phyloP scores from a whole-genome alignment of 2,888 invertebrate species.

The Cephus spinipes region DNA sequence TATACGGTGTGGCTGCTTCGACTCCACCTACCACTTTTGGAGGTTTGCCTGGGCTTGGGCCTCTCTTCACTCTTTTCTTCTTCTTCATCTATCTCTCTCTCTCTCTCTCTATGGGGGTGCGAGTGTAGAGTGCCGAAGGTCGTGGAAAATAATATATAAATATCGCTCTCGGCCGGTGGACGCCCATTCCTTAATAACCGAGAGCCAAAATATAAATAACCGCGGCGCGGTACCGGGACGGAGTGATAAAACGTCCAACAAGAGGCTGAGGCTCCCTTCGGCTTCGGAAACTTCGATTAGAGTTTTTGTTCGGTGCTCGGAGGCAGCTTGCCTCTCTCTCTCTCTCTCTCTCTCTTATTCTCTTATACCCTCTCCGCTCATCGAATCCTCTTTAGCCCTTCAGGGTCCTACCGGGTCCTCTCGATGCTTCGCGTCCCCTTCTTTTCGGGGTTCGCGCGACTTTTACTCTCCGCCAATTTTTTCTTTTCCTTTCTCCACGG shows the following conservation, averaged over 20 bases:
- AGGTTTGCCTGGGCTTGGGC: background rate
- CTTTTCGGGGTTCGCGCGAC: background rate
- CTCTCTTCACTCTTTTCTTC: constrained; percentile 1
- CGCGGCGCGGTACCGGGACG: constrained; percentile 33
- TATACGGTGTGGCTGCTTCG: background rate
- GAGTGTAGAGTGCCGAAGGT: constrained; percentile 25
- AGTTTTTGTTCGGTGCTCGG: constrained; percentile 47
- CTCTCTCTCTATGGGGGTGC: constrained; percentile 1
- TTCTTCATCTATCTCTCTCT: background rate
- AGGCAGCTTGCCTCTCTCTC: constrained; percentile 9
- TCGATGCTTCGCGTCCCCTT: background rate
- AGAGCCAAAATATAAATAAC: constrained; percentile 37
- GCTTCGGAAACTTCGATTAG: constrained; percentile 56
- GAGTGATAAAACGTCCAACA: constrained; percentile 36
- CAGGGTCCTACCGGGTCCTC: background rate
- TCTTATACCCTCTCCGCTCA: constrained; percentile 7
- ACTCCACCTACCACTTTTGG: background rate
- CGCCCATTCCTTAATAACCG: constrained; percentile 51
- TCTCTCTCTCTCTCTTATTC: background rate
- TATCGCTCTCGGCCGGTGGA: constrained; percentile 39
- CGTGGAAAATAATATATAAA: constrained; percentile 51
- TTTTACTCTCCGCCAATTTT: background rate
- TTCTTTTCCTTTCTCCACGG: background rate
- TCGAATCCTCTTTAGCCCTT: constrained; percentile 23
- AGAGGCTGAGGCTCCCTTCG: constrained; percentile 28